A percentile compares a stretch with the other conserved stretches of the same genome.
Evolutionary conservation across 2,113 vertebrate genomes (phyloP).

Genomic region (Pteruthius melanotis): DNA sequence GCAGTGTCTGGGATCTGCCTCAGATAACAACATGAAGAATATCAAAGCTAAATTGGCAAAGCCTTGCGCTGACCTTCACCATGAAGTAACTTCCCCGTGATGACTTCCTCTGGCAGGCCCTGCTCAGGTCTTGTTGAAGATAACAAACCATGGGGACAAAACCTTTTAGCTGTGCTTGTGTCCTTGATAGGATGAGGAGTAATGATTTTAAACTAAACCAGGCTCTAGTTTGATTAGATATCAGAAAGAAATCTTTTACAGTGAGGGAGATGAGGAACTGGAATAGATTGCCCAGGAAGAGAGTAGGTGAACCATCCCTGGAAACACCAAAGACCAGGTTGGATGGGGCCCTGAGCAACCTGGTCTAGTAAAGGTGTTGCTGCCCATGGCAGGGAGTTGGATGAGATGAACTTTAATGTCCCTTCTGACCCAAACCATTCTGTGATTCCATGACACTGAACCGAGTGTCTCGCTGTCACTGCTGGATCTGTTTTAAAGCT

Average conservation of each 20-base stretch:
- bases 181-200: background rate
- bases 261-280: background rate
- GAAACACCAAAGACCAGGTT: background rate
- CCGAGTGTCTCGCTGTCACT: background rate
- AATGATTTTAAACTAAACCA: background rate
- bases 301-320: too few species aligned
- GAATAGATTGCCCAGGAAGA: background rate
- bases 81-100: background rate
- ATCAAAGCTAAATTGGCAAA: background rate
- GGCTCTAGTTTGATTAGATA: background rate
- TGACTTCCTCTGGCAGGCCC: background rate
- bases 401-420: background rate
- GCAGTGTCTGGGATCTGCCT: background rate
- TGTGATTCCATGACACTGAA: background rate
- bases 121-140: background rate
- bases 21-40: background rate
- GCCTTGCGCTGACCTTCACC: background rate
- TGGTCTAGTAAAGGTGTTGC: rapidly evolving
- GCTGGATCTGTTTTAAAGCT: background rate
- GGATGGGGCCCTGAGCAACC: background rate
- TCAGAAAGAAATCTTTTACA: background rate
- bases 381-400: background rate
- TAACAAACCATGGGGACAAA: background rate
- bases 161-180: background rate
- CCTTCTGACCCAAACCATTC: background rate